Evolutionary conservation across 2,888 invertebrate species (phyloP).

Genomic region (Tenthredo scrophulariae): DNA sequence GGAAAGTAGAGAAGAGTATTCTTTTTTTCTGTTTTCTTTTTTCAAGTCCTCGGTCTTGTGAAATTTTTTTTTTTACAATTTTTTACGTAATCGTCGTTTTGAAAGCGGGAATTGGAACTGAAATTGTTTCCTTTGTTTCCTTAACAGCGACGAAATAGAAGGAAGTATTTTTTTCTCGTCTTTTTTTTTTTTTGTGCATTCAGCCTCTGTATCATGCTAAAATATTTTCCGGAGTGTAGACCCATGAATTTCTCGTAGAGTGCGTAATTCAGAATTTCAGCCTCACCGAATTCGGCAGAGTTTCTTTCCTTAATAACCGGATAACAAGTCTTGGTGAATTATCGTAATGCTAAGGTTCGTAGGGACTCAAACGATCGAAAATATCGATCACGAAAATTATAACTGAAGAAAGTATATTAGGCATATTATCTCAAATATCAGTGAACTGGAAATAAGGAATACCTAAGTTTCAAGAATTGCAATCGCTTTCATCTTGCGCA

Average conservation of each 20-base stretch:
- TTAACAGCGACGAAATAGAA: conserved; percentile 1
- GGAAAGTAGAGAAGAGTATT: neutral
- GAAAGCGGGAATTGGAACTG: neutral
- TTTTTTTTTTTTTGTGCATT: neutral
- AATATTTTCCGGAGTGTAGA: conserved; percentile 1
- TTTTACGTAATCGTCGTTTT: conserved; percentile 27
- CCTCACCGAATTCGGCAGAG: neutral
- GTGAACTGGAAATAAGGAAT: neutral
- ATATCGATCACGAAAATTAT: neutral
- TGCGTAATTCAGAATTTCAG: conserved; percentile 14
- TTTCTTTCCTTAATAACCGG: neutral
- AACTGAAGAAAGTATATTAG: neutral
- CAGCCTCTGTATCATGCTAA: neutral
- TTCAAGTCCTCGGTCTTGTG: neutral
- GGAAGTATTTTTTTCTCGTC: neutral
- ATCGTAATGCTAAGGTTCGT: neutral
- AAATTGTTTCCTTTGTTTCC: conserved; percentile 27
- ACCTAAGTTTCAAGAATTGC: neutral
- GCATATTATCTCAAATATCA: neutral
- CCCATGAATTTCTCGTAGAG: neutral
- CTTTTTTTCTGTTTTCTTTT: neutral
- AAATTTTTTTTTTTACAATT: neutral
- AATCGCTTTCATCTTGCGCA: neutral
- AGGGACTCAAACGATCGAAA: neutral
- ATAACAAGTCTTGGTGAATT: conserved; percentile 1